Conservation (phyloP, 2,113 vertebrate species). For the Psophia crepitans region DNA sequence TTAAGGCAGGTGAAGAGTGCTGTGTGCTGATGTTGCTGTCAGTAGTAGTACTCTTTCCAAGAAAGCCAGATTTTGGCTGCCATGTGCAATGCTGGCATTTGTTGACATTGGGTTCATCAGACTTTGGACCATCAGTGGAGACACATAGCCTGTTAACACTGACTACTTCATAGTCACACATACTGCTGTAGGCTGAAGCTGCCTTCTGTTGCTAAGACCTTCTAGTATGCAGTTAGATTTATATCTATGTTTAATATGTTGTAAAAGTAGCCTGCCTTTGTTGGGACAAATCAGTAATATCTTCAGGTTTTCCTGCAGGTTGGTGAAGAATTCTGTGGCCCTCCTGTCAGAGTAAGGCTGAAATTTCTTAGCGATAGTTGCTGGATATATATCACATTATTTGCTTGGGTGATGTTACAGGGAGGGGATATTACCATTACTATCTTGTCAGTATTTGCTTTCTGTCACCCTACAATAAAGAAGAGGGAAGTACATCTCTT, state of each 20-base stretch:
- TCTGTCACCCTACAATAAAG: neutral
- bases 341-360: neutral
- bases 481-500: neutral
- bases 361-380: neutral
- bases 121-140: neutral
- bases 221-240: neutral
- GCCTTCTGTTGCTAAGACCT: neutral
- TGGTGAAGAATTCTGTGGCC: neutral
- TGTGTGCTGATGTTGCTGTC: neutral
- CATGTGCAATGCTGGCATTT: accelerated
- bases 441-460: neutral
- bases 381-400: neutral
- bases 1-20: neutral
- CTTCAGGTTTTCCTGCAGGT: neutral
- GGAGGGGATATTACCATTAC: neutral
- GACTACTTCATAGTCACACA: neutral
- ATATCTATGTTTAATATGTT: neutral
- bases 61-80: neutral
- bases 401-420: neutral
- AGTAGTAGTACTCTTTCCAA: neutral
- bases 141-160: neutral
- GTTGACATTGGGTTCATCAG: neutral
- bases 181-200: neutral
- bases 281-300: neutral
- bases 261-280: neutral